Evolutionary conservation across 2,113 vertebrate species (phyloP).

Genomic region (Cyprinodon brontotheroides): DNA sequence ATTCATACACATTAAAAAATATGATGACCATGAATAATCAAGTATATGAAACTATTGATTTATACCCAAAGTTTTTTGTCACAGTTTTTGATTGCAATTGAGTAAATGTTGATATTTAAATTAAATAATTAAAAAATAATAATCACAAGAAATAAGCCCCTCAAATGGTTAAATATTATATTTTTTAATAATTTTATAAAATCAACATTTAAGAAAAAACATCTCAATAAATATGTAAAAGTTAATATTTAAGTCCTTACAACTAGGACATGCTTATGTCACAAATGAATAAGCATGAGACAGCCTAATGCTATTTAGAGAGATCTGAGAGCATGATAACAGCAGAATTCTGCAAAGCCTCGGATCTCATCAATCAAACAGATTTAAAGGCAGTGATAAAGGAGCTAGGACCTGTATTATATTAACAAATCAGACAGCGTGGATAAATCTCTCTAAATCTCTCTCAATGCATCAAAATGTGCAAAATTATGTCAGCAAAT

Average conservation of each 20-base stretch:
- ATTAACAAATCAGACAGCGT: constrained; percentile 5
- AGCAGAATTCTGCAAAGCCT: constrained; percentile 11
- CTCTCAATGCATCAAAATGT: not conserved
- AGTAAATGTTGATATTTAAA: too few relatives aligned
- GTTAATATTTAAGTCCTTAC: not conserved
- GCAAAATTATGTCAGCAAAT: not conserved
- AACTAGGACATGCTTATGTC: not conserved
- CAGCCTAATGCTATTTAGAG: not conserved
- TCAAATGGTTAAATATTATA: not conserved
- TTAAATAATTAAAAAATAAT: not conserved
- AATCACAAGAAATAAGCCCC: not conserved
- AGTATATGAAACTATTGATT: too few relatives aligned
- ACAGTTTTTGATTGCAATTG: too few relatives aligned
- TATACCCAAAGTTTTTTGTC: too few relatives aligned
- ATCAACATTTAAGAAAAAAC: not conserved
- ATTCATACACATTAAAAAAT: too few relatives aligned
- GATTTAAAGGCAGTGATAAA: constrained; percentile 24
- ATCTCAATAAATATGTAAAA: not conserved
- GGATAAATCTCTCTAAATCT: constrained; percentile 11
- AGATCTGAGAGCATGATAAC: constrained; percentile 11
- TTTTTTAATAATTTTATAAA: not conserved
- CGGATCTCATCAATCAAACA: constrained; percentile 36
- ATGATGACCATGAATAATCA: too few relatives aligned
- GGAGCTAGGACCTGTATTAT: constrained; percentile 5
- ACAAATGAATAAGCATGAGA: constrained; percentile 6